Evolutionary conservation across 2,113 vertebrate genomes (phyloP).

Genomic region (Rousettus leschenaultii): DNA sequence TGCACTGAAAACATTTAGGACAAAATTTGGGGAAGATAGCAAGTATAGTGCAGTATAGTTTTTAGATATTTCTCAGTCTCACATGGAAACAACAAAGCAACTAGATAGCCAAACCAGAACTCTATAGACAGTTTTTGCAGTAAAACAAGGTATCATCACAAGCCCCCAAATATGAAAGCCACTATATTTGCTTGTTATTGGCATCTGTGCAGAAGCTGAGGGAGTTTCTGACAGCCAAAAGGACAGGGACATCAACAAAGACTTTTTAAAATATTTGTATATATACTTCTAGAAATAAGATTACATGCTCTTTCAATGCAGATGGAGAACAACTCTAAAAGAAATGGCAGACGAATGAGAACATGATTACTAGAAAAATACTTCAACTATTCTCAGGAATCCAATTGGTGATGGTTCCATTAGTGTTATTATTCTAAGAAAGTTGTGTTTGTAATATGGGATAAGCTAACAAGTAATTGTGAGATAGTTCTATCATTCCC

Average conservation of each 20-base stretch:
- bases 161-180: not conserved
- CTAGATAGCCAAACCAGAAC: not conserved
- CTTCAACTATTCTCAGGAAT: not conserved
- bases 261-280: not conserved
- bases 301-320: not conserved
- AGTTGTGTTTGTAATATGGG: not conserved
- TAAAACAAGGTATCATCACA: not conserved
- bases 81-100: not conserved
- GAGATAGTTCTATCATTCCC: not conserved
- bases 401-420: not conserved
- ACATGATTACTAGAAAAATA: not conserved
- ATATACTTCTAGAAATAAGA: not conserved
- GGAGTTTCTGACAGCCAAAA: not conserved
- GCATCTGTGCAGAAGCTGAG: not conserved
- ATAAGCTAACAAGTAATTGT: not conserved
- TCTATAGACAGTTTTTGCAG: not conserved
- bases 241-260: not conserved
- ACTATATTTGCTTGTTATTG: too few species aligned
- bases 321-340: not conserved
- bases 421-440: not conserved
- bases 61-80: not conserved
- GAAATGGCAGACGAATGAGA: not conserved
- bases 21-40: not conserved
- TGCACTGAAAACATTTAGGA: not conserved
- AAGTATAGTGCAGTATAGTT: fast-evolving